Percentiles rank a stretch among this genome's conserved stretches.
phyloP scores from a whole-genome alignment of 1,140 invertebrate species.

The Cyphomyrmex costatus region DNA sequence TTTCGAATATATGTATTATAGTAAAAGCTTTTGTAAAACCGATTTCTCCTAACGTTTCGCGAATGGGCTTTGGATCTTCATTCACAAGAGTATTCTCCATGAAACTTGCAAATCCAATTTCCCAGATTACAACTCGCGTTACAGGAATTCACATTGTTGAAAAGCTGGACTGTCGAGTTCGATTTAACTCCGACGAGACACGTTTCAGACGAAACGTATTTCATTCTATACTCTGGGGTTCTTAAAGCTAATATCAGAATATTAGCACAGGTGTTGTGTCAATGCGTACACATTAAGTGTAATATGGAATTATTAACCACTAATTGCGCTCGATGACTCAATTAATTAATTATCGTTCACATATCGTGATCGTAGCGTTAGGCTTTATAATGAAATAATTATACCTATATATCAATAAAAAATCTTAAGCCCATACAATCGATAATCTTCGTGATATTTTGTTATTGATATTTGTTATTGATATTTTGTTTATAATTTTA shows the following conservation, averaged over 20 bases:
- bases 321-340: not conserved
- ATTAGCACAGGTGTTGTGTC: conserved; percentile 14
- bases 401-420: not conserved
- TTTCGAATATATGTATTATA: not conserved
- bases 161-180: conserved; percentile 53
- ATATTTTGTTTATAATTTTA: not conserved
- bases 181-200: conserved; percentile 38
- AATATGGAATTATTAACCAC: conserved; percentile 21
- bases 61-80: conserved; percentile 32
- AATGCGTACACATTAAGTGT: not conserved
- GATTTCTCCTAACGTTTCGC: not conserved
- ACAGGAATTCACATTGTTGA: conserved; percentile 25
- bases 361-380: not conserved
- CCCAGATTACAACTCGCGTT: conserved; percentile 43
- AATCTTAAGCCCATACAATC: not conserved
- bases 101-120: conserved; percentile 70
- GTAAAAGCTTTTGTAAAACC: not conserved
- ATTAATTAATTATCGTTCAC: conserved; percentile 32
- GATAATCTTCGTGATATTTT: not conserved
- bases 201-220: conserved; percentile 57
- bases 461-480: no score
- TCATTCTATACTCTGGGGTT: conserved; percentile 23
- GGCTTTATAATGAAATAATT: not conserved
- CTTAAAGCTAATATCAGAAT: conserved; percentile 34
- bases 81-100: conserved; percentile 24